Evolutionary conservation across 2,113 vertebrate genomes (phyloP).

Genomic region (Nothocercus nigrocapillus): DNA sequence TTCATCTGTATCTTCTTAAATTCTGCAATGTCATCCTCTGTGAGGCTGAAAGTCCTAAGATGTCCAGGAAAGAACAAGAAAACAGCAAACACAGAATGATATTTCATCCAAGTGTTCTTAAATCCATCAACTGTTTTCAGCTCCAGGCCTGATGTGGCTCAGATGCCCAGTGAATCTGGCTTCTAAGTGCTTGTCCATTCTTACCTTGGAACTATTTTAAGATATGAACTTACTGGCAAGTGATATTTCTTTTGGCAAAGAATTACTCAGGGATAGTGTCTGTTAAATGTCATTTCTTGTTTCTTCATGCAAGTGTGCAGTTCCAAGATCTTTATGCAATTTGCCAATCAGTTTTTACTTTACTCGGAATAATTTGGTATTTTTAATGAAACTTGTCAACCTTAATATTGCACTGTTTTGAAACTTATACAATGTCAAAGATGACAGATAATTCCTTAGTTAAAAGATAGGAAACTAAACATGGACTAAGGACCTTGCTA

Average conservation of each 20-base stretch:
- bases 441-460: background rate
- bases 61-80: background rate
- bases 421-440: background rate
- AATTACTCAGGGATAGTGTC: background rate
- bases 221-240: background rate
- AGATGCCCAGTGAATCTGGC: background rate
- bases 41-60: background rate
- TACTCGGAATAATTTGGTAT: background rate
- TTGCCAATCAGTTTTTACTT: background rate
- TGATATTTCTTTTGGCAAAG: background rate
- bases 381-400: background rate
- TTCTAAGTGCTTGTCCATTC: rapidly evolving
- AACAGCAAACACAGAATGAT: background rate
- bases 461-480: background rate
- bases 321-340: background rate
- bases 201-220: background rate
- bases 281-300: background rate
- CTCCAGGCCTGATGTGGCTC: background rate
- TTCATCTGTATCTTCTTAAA: background rate
- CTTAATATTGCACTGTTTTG: background rate
- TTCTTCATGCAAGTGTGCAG: background rate
- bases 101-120: background rate
- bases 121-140: background rate
- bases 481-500: background rate
- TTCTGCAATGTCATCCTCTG: rapidly evolving